Evolutionary conservation across 2,888 invertebrate genomes (phyloP), one percentile per base, ranked within the genome.

Genomic region (Incurvaria masculella): DNA sequence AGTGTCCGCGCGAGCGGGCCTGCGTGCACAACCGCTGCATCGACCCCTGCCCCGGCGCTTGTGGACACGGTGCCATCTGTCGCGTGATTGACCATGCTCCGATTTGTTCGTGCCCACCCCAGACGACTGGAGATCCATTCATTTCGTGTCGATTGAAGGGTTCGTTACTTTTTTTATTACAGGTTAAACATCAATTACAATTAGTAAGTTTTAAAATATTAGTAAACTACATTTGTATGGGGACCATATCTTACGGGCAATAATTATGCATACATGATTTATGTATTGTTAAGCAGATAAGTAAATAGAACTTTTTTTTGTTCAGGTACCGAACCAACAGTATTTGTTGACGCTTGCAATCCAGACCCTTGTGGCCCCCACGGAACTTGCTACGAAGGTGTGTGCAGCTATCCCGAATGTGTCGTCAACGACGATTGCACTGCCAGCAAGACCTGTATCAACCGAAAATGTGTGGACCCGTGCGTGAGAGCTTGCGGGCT

Each of bases 361-460:
- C 88, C 88, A 21, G 84, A 85, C 45, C 88, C 88, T 3, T 89
- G 89, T 61, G 87, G 87, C 47, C 81, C 85, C 48, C 86, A 86
- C 61, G 85, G 87, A 33, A 74, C 82, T 44, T 89, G 89, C 56
- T 81, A 82, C 43, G 80, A 81, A 48, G 84, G 85, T 18, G 72
- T 78, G 51, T 88, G 88, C 58, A 78, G 81, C 6, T 93, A 91
- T 66, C 93, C 92, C 1, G 94, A 94, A 67, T 94, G 94, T 66
- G 80, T 92, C 6, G 87, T 90, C 52, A 94, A 94, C 61, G 88
- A 89, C 51, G 94, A 94, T 56, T 95, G 94, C 66, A 81, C 90
- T 0, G 82, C 89, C 54, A 87, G 91, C 60, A 85, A 87, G 52
- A 85, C 91, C 1, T 94, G 94, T 62, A 87, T 88, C 58, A 85